These are phyloP conservation scores for Meriones unguiculatus DNA, from an alignment of 2,113 vertebrate species.

Conservation along the genomic window DNA sequence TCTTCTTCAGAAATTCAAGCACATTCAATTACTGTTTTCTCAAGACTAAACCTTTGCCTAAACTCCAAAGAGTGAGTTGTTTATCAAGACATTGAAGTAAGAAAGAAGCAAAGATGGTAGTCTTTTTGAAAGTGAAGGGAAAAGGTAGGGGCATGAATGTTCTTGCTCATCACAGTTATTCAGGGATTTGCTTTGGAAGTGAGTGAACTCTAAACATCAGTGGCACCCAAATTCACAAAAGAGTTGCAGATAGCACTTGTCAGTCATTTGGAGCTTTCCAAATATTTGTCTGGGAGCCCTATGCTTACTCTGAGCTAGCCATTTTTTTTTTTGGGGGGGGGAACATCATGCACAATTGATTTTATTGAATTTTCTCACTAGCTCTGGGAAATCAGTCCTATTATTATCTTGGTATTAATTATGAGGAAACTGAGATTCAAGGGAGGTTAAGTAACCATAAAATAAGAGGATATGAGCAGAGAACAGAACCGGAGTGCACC, in stretches of 20 bases:
- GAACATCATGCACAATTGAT: neutral
- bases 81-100: neutral
- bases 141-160: neutral
- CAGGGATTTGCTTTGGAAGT: neutral
- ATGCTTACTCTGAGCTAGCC: neutral
- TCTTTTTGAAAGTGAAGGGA: neutral
- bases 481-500: neutral
- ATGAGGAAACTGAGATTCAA: neutral
- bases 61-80: conserved; percentile 30
- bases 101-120: neutral
- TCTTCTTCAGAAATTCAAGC: neutral
- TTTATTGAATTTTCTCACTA: neutral
- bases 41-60: neutral
- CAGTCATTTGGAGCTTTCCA: neutral
- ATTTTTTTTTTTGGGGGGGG: neutral
- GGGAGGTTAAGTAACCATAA: neutral
- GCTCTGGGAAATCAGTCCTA: neutral
- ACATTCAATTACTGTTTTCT: conserved; percentile 17
- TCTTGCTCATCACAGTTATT: neutral
- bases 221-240: neutral
- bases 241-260: neutral
- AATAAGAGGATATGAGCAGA: neutral
- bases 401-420: neutral
- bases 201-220: neutral
- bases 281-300: neutral